These are phyloP conservation scores for Pteropus alecto DNA, from an alignment of 2,113 vertebrate genomes.

Conservation along the genomic window DNA sequence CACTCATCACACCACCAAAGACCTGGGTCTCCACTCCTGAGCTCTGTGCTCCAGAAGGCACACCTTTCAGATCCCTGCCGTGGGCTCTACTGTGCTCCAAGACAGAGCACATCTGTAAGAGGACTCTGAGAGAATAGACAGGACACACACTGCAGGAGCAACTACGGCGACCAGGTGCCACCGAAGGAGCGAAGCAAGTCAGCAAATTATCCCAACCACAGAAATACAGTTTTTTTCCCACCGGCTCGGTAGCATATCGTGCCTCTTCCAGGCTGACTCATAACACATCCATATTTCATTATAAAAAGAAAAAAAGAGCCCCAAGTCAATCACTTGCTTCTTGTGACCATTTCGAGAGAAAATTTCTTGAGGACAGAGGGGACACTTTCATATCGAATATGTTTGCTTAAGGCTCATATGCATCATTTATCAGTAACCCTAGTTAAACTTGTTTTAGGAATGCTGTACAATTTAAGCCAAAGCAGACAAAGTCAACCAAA, in stretches of 20 bases:
- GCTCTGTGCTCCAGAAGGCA: not conserved
- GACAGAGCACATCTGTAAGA: not conserved
- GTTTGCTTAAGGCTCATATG: not conserved
- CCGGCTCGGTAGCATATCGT: not conserved
- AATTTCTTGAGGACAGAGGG: not conserved
- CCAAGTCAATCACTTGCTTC: not conserved
- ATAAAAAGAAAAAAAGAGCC: not conserved
- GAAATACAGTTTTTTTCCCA: conserved; percentile 13
- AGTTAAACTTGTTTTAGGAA: conserved; percentile 43
- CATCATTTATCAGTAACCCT: not conserved
- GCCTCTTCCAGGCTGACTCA: not conserved
- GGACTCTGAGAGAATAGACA: not conserved
- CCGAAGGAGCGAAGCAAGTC: not conserved
- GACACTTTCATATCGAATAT: conserved; percentile 1
- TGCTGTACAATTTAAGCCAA: not conserved
- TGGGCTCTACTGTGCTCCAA: not conserved
- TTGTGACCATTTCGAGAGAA: not conserved
- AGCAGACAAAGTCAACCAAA: not conserved
- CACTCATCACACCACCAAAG: too few species aligned
- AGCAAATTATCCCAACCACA: not conserved
- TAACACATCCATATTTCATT: not conserved
- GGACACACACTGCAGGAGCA: not conserved
- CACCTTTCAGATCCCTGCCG: not conserved
- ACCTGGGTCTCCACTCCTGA: not conserved
- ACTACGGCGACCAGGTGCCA: too few species aligned